Evolutionary conservation across 2,888 invertebrate species (phyloP).

Genomic region (Onthophagus sagittarius): DNA sequence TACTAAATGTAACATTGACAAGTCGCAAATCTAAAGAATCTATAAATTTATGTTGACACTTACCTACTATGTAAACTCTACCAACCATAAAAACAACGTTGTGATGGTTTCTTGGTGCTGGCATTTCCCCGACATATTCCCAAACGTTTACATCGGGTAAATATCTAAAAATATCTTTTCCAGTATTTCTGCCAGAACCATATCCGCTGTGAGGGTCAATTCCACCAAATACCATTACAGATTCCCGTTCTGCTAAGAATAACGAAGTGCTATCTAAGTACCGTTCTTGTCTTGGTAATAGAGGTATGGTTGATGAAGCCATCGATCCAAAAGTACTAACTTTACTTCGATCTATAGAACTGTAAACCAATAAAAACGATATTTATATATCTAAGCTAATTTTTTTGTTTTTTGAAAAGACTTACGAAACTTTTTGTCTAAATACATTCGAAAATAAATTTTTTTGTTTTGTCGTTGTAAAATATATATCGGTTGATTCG

Average conservation of each 20-base stretch:
- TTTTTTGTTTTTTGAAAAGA: too few relatives aligned
- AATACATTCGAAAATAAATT: too few relatives aligned
- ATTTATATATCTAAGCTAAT: too few relatives aligned
- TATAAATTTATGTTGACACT: not conserved
- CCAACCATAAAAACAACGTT: constrained; percentile 61
- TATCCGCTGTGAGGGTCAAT: constrained; percentile 61
- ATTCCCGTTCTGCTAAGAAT: constrained; percentile 51
- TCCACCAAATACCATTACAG: constrained; percentile 66
- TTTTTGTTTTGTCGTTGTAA: too few relatives aligned
- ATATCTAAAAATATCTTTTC: constrained; percentile 60
- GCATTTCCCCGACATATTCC: constrained; percentile 65
- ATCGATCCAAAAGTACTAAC: constrained; percentile 17
- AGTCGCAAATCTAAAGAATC: too few relatives aligned
- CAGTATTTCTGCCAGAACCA: constrained; percentile 56
- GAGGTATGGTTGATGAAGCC: constrained; percentile 27
- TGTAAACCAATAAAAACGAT: too few relatives aligned
- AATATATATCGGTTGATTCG: too few relatives aligned
- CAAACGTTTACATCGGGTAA: constrained; percentile 59
- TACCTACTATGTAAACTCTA: constrained; percentile 65
- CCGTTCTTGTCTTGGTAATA: constrained; percentile 27
- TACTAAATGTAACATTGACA: too few relatives aligned
- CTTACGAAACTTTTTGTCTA: too few relatives aligned
- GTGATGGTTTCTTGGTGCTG: constrained; percentile 68
- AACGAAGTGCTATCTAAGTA: constrained; percentile 27
- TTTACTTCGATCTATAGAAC: too few relatives aligned